These are phyloP conservation scores for Eulithis testata DNA, from an alignment of 2,888 invertebrate genomes.

Conservation along the genomic window DNA sequence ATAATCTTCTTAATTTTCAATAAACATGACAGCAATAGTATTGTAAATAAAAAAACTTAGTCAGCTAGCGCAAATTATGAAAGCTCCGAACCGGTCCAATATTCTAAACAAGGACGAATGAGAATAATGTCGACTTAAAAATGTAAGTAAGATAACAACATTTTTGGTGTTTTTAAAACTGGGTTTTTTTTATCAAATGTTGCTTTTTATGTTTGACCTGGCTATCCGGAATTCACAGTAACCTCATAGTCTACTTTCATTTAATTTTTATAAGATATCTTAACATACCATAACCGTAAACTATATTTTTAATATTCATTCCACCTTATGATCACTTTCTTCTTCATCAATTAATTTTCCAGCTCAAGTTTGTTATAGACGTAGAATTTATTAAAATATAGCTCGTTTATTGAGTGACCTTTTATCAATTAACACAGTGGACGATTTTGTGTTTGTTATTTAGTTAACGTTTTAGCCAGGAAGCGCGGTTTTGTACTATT, in stretches of 20 bases:
- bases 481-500: constrained; percentile 59
- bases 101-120: constrained; percentile 37
- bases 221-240: constrained; percentile 27
- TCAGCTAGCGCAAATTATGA: constrained; percentile 15
- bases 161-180: constrained; percentile 22
- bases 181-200: constrained; percentile 36
- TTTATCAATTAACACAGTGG: constrained; percentile 64
- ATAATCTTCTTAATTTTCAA: neutral
- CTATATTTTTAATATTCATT: constrained; percentile 17
- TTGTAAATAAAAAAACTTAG: constrained; percentile 6
- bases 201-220: constrained; percentile 37
- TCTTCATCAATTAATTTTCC: constrained; percentile 22
- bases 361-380: neutral
- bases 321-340: constrained; percentile 11
- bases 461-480: constrained; percentile 72
- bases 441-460: constrained; percentile 64
- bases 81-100: constrained; percentile 32
- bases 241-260: constrained; percentile 41
- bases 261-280: constrained; percentile 27
- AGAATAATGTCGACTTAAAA: constrained; percentile 24
- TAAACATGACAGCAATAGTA: neutral
- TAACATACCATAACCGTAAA: constrained; percentile 28
- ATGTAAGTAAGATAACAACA: constrained; percentile 35
- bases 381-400: constrained; percentile 10
- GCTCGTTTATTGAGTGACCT: constrained; percentile 52